Conservation (phyloP, 2,888 invertebrate genomes). For the Catocala fraxini region DNA sequence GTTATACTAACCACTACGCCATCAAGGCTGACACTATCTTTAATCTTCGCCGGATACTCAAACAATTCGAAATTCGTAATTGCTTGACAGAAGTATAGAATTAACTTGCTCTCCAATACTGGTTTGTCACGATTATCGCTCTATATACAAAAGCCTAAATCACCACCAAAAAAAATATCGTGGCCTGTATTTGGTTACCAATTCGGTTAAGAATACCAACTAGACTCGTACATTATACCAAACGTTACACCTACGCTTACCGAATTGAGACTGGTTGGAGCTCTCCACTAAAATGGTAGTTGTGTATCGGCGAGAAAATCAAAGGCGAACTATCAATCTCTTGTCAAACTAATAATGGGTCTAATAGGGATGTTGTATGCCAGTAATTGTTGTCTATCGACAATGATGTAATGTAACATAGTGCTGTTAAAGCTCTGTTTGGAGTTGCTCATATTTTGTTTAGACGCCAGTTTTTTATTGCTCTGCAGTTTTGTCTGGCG, state of each 20-base stretch:
- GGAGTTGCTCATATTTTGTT: conserved; percentile 20
- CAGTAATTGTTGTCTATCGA: conserved; percentile 48
- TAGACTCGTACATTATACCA: conserved; percentile 32
- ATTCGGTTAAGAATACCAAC: conserved; percentile 25
- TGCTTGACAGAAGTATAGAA: no score
- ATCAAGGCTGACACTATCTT: no score
- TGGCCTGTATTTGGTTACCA: conserved; percentile 17
- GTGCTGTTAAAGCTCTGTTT: conserved; percentile 15
- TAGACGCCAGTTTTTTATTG: conserved; percentile 16
- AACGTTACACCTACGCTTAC: conserved; percentile 41
- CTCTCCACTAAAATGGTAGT: conserved; percentile 44
- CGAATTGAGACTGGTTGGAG: conserved; percentile 46
- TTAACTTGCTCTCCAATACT: background rate
- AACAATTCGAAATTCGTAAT: no score
- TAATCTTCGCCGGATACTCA: no score
- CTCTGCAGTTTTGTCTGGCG: conserved; percentile 18
- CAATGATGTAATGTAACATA: conserved; percentile 47
- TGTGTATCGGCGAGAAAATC: conserved; percentile 46
- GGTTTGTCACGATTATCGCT: background rate
- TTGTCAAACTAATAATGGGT: conserved; percentile 58
- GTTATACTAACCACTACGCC: no score
- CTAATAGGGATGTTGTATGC: conserved; percentile 52
- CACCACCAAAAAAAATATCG: background rate
- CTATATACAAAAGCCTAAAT: background rate
- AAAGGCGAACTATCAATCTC: conserved; percentile 57